Conservation (phyloP, 1,140 invertebrate genomes). For the Papilio helenus region DNA sequence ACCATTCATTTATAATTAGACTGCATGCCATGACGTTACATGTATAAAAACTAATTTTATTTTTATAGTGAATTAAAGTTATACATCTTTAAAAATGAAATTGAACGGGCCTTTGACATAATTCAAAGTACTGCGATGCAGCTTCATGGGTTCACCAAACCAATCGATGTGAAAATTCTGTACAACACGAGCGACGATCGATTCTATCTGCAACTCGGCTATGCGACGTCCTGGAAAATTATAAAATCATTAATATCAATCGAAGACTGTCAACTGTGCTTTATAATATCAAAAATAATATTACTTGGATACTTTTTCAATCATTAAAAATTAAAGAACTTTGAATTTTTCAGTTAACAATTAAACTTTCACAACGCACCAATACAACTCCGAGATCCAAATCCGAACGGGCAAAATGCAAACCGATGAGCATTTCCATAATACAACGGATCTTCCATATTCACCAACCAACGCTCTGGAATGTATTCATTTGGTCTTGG, state of each 20-base stretch:
- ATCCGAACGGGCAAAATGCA: conserved; percentile 84
- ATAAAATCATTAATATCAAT: neutral
- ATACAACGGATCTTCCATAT: conserved; percentile 66
- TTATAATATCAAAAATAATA: too few relatives aligned
- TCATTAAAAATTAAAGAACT: too few relatives aligned
- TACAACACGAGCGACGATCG: conserved; percentile 84
- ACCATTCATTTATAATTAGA: too few relatives aligned
- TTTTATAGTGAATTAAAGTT: conserved; percentile 29
- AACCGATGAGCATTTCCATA: conserved; percentile 82
- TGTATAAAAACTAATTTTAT: too few relatives aligned
- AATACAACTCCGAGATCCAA: conserved; percentile 84
- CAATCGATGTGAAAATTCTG: conserved; percentile 83
- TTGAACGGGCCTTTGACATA: conserved; percentile 67
- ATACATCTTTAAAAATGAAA: conserved; percentile 72
- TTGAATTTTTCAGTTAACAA: too few relatives aligned
- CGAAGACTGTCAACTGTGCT: too few relatives aligned
- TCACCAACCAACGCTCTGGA: conserved; percentile 53
- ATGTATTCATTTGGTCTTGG: conserved; percentile 35
- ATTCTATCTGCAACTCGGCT: conserved; percentile 88
- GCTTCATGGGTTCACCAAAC: conserved; percentile 64
- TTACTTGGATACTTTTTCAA: too few relatives aligned
- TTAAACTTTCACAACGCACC: conserved; percentile 48
- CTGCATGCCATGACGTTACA: too few relatives aligned
- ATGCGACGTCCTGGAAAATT: conserved; percentile 83
- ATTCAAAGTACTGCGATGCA: conserved; percentile 55